These are phyloP conservation scores for Galerucella calmariensis DNA, from an alignment of 2,888 invertebrate genomes.

Conservation along the genomic window DNA sequence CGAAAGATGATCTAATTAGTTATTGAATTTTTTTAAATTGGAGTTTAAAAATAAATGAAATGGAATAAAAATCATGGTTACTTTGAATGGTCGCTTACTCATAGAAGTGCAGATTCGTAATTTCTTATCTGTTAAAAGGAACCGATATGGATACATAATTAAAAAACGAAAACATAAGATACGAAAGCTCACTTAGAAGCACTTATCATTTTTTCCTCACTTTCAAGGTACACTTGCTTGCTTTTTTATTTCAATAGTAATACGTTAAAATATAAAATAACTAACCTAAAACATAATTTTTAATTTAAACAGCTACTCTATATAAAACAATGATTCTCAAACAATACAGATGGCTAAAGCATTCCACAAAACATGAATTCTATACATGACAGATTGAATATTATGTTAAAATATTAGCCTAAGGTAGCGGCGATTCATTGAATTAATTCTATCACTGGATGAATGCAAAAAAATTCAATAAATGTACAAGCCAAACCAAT, in stretches of 20 bases:
- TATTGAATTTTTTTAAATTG: too few species aligned
- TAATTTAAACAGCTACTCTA: neutral
- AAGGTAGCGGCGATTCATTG: neutral
- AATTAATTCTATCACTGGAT: neutral
- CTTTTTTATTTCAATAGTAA: neutral
- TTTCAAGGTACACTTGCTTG: neutral
- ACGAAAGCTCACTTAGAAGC: neutral
- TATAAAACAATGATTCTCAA: neutral
- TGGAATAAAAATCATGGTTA: too few species aligned
- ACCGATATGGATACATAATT: neutral
- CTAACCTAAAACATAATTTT: neutral
- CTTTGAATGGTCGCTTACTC: too few species aligned
- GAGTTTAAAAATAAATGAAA: too few species aligned
- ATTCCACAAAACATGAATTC: too few species aligned
- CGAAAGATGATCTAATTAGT: too few species aligned
- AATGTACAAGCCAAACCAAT: neutral
- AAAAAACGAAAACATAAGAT: neutral
- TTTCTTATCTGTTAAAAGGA: neutral
- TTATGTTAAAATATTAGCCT: too few species aligned
- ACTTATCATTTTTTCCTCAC: neutral
- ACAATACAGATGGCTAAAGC: too few species aligned
- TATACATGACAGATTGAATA: too few species aligned
- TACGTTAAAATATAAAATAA: neutral
- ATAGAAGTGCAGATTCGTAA: too few species aligned
- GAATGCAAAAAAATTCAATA: neutral